These are phyloP conservation scores for Triplophysa tibetana DNA, from an alignment of 2,113 vertebrate species.

Conservation along the genomic window DNA sequence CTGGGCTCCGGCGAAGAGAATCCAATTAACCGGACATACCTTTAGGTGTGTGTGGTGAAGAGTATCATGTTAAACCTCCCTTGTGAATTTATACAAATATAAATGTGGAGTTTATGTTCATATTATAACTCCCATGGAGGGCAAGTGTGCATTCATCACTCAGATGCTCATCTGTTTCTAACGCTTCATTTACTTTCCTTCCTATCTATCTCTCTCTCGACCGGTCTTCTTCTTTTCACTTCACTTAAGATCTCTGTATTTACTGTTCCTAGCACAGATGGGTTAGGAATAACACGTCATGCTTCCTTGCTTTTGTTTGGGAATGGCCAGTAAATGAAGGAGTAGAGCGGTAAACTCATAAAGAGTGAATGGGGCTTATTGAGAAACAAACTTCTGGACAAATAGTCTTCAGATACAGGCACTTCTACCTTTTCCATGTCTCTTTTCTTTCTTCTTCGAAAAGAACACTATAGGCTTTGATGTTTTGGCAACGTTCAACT, in stretches of 20 bases:
- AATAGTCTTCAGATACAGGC: conserved; percentile 12
- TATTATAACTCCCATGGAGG: conserved; percentile 42
- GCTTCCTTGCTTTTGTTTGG: conserved; percentile 47
- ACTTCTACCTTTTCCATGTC: neutral
- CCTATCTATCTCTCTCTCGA: neutral
- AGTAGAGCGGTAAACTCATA: conserved; percentile 27
- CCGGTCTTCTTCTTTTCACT: neutral
- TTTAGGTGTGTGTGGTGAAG: neutral
- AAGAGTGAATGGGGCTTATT: conserved; percentile 27
- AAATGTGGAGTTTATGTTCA: conserved; percentile 36
- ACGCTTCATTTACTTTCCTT: conserved; percentile 27
- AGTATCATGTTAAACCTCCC: conserved; percentile 29
- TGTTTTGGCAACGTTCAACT: neutral
- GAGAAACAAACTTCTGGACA: conserved; percentile 16
- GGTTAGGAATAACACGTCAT: conserved; percentile 32
- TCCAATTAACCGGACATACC: neutral
- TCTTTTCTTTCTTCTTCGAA: no score
- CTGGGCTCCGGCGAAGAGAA: neutral
- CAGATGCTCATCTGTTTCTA: conserved; percentile 35
- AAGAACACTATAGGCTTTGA: no score
- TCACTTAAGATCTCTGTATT: conserved; percentile 4
- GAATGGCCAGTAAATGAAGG: conserved; percentile 35
- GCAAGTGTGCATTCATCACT: conserved; percentile 46
- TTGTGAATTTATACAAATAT: conserved; percentile 21
- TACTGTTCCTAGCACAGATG: conserved; percentile 2